phyloP scores from a whole-genome alignment of 2,113 vertebrate species.

The Columba janthina region DNA sequence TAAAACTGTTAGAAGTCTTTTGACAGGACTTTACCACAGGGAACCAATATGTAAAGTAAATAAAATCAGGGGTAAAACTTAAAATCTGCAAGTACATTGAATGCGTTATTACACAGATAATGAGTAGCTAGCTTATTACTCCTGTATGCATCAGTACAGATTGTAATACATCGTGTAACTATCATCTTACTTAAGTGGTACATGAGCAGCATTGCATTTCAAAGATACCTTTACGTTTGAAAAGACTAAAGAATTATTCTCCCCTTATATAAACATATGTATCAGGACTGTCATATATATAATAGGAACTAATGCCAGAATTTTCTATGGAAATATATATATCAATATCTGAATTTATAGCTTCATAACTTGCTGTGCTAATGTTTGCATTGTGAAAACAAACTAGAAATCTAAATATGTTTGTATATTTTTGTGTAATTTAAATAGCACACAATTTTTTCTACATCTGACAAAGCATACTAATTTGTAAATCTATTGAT shows the following conservation, averaged over 20 bases:
- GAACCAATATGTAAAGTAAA: not conserved
- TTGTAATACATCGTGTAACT: not conserved
- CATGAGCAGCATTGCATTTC: not conserved
- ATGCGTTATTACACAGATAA: not conserved
- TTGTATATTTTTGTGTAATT: not conserved
- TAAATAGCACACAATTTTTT: not conserved
- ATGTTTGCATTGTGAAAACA: not conserved
- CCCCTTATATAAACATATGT: not conserved
- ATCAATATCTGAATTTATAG: not conserved
- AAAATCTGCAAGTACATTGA: not conserved
- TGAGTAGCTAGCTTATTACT: not conserved
- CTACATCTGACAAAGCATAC: not conserved
- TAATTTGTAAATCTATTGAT: not conserved
- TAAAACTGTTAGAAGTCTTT: not conserved
- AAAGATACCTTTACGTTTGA: not conserved
- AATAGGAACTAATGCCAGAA: not conserved
- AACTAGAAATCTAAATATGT: not conserved
- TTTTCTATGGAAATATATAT: not conserved
- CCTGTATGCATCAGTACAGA: not conserved
- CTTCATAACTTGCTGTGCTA: not conserved
- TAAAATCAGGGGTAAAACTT: not conserved
- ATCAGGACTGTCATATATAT: not conserved
- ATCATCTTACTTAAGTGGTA: not conserved
- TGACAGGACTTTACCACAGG: not conserved
- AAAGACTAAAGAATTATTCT: not conserved